These are phyloP conservation scores for Cyprinodon tularosa DNA, from an alignment of 2,113 vertebrate genomes.

Conservation along the genomic window DNA sequence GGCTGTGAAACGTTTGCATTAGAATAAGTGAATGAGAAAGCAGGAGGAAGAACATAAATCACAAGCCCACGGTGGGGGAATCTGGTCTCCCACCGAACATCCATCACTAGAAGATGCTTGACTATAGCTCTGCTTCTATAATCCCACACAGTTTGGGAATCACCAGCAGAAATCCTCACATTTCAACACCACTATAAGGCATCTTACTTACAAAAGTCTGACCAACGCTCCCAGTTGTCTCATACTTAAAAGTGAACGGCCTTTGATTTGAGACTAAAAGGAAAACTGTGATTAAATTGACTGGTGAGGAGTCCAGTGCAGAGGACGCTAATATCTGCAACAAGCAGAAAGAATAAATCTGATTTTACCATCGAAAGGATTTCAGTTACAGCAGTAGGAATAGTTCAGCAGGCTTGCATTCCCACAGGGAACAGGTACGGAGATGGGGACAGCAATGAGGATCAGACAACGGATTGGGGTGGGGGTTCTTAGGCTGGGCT, in stretches of 20 bases:
- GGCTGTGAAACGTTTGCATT: slow-evolving; percentile 25
- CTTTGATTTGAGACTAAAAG: slow-evolving; percentile 26
- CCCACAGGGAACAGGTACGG: no score
- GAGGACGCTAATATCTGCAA: no score
- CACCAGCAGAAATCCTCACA: slow-evolving; percentile 33
- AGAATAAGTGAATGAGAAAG: slow-evolving; percentile 51
- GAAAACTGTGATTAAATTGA: slow-evolving; percentile 22
- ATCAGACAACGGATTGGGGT: no score
- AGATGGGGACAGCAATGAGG: no score
- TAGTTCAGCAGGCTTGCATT: slow-evolving; percentile 6
- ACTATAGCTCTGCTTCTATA: slow-evolving; percentile 28
- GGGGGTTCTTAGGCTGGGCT: background rate
- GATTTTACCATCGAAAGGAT: slow-evolving; percentile 23
- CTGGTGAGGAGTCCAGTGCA: slow-evolving; percentile 14
- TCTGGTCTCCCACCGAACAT: slow-evolving; percentile 56
- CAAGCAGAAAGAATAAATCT: slow-evolving; percentile 28
- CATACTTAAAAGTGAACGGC: background rate
- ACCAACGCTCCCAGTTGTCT: slow-evolving; percentile 1
- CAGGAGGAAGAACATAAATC: slow-evolving; percentile 44
- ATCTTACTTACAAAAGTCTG: background rate
- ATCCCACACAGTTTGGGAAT: slow-evolving; percentile 50
- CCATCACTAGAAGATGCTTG: slow-evolving; percentile 48
- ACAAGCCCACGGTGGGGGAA: slow-evolving; percentile 52
- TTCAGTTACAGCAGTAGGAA: slow-evolving; percentile 32
- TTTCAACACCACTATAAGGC: slow-evolving; percentile 9